phyloP scores from a whole-genome alignment of 2,797 vertebrate species.

The Poeciliopsis presidionis region DNA sequence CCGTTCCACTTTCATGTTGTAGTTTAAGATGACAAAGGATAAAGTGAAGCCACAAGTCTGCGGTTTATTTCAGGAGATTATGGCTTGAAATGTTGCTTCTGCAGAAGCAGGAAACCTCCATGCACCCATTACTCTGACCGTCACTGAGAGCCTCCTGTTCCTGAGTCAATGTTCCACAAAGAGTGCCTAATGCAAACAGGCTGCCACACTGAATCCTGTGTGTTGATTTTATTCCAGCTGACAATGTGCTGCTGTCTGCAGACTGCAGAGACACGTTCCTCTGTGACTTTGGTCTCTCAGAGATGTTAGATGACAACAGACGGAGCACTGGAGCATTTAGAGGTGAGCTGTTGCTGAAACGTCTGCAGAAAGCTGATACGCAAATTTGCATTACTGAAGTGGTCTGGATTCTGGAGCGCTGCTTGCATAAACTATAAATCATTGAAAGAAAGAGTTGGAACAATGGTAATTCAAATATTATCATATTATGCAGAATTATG shows the following conservation, averaged over 20 bases:
- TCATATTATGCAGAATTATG: not conserved
- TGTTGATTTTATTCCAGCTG: conserved; percentile 83
- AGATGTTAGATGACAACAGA: conserved; percentile 81
- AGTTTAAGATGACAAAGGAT: not conserved
- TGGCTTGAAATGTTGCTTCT: not conserved
- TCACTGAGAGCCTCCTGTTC: conserved; percentile 26
- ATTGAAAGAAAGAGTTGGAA: not conserved
- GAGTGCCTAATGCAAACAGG: conserved; percentile 58
- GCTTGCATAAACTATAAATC: not conserved
- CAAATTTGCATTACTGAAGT: not conserved
- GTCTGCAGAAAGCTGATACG: not conserved
- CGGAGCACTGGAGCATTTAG: conserved; percentile 80
- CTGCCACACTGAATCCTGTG: conserved; percentile 46
- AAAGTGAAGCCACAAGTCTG: not conserved
- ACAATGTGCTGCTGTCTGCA: conserved; percentile 93
- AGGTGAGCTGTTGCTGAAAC: conserved; percentile 75
- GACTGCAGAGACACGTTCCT: conserved; percentile 89
- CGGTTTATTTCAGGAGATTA: not conserved
- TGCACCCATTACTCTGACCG: not conserved
- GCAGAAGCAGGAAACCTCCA: not conserved
- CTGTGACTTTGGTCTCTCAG: conserved; percentile 95
- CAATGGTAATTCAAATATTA: not conserved
- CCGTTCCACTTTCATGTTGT: not conserved
- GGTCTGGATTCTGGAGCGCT: not conserved
- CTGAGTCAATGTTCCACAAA: conserved; percentile 40